phyloP scores from a whole-genome alignment of 2,888 invertebrate genomes.

The Drosophila neonasuta region DNA sequence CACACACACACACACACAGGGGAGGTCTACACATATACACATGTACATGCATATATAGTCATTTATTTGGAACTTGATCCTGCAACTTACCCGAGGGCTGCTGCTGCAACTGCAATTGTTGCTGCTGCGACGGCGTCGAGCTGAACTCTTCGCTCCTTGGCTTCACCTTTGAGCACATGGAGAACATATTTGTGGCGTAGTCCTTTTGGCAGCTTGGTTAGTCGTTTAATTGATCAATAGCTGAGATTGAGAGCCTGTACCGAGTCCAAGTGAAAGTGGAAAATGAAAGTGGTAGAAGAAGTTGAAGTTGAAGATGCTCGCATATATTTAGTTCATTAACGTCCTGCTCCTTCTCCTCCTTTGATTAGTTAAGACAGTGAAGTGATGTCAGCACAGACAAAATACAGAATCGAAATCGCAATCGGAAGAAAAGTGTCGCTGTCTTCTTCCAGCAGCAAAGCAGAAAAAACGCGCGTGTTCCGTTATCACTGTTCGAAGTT shows the following conservation, averaged over 20 bases:
- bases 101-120: conserved; percentile 67
- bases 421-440: conserved; percentile 45
- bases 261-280: background rate
- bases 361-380: conserved; percentile 20
- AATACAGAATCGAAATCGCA: conserved; percentile 7
- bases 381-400: conserved; percentile 54
- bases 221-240: conserved; percentile 50
- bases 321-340: conserved; percentile 31
- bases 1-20: background rate
- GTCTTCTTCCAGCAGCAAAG: conserved; percentile 27
- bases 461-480: conserved; percentile 58
- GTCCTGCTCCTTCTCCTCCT: conserved; percentile 3
- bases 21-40: background rate
- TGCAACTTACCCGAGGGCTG: conserved; percentile 79
- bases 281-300: background rate
- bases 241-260: conserved; percentile 3
- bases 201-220: conserved; percentile 64
- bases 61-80: background rate
- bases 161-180: conserved; percentile 82
- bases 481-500: conserved; percentile 49
- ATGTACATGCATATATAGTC: background rate
- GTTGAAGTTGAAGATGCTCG: background rate
- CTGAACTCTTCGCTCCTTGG: conserved; percentile 76
- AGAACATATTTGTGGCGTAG: conserved; percentile 77
- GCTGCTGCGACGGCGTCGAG: conserved; percentile 52